A percentile compares a stretch with the other conserved stretches of the same genome.
Evolutionary conservation across 92 coral and sea anemone species (phyloP).

Genomic region (Desmophyllum pertusum): DNA sequence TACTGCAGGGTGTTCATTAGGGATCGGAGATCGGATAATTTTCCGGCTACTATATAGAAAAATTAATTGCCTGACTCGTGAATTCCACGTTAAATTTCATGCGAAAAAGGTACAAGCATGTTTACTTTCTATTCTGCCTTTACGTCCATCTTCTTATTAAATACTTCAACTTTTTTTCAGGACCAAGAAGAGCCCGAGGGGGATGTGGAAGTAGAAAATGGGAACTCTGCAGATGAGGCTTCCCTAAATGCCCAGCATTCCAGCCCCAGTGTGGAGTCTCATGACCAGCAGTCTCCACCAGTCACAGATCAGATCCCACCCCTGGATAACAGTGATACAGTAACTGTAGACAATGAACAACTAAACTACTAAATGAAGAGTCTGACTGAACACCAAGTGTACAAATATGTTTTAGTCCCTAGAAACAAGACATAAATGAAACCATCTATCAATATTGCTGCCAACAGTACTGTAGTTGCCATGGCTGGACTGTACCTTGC

Average conservation of each 20-base stretch:
- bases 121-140: not conserved
- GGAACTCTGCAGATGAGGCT: conserved; percentile 84
- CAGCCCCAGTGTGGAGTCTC: conserved; percentile 18
- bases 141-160: not conserved
- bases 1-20: too few species aligned
- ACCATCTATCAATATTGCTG: not conserved
- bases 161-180: conserved; percentile 4
- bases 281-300: conserved; percentile 33
- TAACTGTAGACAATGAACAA: conserved; percentile 31
- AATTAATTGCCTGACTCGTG: too few species aligned
- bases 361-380: conserved; percentile 46
- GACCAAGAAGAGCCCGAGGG: conserved; percentile 85
- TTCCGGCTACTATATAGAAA: too few species aligned
- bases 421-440: not conserved
- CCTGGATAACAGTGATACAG: conserved; percentile 32
- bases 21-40: too few species aligned
- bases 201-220: conserved; percentile 84
- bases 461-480: conserved; percentile 11
- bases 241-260: conserved; percentile 51
- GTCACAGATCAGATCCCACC: conserved; percentile 42
- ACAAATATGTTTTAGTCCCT: conserved; percentile 10
- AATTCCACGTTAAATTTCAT: too few species aligned
- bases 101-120: conserved; percentile 82
- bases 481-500: not conserved
- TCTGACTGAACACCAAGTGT: conserved; percentile 36